phyloP scores from a whole-genome alignment of 2,888 invertebrate species.

The Plebejus anna region DNA sequence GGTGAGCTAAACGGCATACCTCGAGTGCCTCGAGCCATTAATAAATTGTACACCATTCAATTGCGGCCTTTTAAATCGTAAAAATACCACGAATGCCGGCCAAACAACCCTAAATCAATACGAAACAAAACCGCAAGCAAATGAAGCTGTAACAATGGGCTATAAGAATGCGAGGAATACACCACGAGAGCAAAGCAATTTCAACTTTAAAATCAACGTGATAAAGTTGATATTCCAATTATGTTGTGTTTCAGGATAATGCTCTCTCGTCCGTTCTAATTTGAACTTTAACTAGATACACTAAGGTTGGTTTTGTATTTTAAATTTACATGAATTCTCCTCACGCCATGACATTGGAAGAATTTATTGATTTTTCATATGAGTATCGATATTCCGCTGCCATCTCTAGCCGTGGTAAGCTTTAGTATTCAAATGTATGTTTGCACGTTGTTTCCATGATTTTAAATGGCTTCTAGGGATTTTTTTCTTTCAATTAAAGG shows the following conservation, averaged over 20 bases:
- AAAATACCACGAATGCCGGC: conserved; percentile 69
- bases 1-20: conserved; percentile 13
- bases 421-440: conserved; percentile 11
- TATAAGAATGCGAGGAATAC: conserved; percentile 28
- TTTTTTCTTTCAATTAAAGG: background rate
- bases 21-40: conserved; percentile 17
- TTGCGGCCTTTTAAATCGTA: conserved; percentile 60
- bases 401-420: conserved; percentile 8
- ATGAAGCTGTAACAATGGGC: conserved; percentile 76
- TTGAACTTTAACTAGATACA: background rate
- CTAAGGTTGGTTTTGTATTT: background rate
- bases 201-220: background rate
- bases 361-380: conserved; percentile 27
- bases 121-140: conserved; percentile 61
- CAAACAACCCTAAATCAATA: conserved; percentile 73
- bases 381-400: conserved; percentile 16
- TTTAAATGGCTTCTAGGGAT: background rate
- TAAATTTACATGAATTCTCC: background rate
- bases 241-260: background rate
- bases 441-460: background rate
- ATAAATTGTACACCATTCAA: conserved; percentile 29
- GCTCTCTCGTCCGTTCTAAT: background rate
- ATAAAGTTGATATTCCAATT: background rate
- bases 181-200: background rate
- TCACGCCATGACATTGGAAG: conserved; percentile 24